Evolutionary conservation across 1,140 invertebrate species (phyloP).

Genomic region (Halyomorpha halys): DNA sequence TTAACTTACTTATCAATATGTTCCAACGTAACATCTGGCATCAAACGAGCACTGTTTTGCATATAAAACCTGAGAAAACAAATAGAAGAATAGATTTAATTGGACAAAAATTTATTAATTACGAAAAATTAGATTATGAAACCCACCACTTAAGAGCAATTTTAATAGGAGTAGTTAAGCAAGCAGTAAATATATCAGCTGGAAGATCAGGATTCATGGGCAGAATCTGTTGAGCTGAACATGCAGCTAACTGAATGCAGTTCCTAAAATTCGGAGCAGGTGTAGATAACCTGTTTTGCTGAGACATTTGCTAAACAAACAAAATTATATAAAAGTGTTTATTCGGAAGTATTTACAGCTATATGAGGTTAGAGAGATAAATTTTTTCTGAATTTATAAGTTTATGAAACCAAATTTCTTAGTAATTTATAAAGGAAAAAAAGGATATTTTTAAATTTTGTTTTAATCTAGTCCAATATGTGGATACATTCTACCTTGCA

Average conservation of each 20-base stretch:
- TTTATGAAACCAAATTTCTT: neutral
- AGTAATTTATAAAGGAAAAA: too few species aligned
- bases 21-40: slow-evolving; percentile 69
- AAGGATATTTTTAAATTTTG: too few species aligned
- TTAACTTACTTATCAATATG: slow-evolving; percentile 75
- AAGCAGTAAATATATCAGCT: slow-evolving; percentile 97
- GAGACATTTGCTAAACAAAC: slow-evolving; percentile 5
- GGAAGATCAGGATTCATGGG: slow-evolving; percentile 97
- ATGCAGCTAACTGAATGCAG: slow-evolving; percentile 94
- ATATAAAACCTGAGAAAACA: slow-evolving; percentile 60
- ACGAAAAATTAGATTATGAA: neutral
- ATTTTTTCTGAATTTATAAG: neutral
- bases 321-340: neutral
- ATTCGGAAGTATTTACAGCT: neutral
- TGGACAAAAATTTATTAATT: neutral
- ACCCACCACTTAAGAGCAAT: slow-evolving; percentile 81
- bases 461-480: too few species aligned
- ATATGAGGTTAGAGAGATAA: neutral
- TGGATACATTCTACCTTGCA: too few species aligned
- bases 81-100: neutral
- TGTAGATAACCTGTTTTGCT: neutral
- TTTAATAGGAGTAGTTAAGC: slow-evolving; percentile 95
- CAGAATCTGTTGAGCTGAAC: slow-evolving; percentile 78
- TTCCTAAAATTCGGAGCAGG: slow-evolving; percentile 58
- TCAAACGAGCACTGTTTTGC: slow-evolving; percentile 69